Evolutionary conservation across 2,797 vertebrate species (phyloP).

Genomic region (Labroides dimidiatus): DNA sequence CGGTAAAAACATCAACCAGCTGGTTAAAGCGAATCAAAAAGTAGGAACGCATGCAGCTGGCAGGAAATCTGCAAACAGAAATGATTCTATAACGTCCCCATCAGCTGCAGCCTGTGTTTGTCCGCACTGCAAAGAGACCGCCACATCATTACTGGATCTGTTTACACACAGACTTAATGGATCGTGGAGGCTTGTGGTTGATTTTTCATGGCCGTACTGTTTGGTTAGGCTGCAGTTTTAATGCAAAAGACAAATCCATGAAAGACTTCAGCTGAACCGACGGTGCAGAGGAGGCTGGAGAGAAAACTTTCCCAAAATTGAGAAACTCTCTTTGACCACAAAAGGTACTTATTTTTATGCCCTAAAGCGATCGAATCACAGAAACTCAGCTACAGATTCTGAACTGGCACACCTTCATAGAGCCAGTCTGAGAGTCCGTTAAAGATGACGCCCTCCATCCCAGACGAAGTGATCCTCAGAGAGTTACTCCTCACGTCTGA

Average conservation of each 20-base stretch:
- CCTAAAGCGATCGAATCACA: too few relatives aligned
- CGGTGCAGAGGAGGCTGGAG: too few relatives aligned
- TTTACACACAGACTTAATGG: slow-evolving; percentile 50
- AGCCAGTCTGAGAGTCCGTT: slow-evolving; percentile 97
- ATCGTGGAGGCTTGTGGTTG: slow-evolving; percentile 29
- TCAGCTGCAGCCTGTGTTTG: slow-evolving; percentile 23
- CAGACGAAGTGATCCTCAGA: slow-evolving; percentile 94
- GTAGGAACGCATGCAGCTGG: slow-evolving; percentile 7
- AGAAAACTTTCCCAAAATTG: too few relatives aligned
- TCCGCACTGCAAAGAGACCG: slow-evolving; percentile 18
- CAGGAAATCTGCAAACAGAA: slow-evolving; percentile 22
- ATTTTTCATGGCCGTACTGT: slow-evolving; percentile 38
- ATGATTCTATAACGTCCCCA: slow-evolving; percentile 18
- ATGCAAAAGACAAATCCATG: slow-evolving; percentile 43
- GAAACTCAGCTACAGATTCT: too few relatives aligned
- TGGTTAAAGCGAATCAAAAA: slow-evolving; percentile 23
- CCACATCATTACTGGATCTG: slow-evolving; percentile 31
- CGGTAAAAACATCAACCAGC: slow-evolving; percentile 11
- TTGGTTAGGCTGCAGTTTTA: slow-evolving; percentile 28
- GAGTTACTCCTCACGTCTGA: slow-evolving; percentile 93
- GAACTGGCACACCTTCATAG: slow-evolving; percentile 76
- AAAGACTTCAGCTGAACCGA: slow-evolving; percentile 14
- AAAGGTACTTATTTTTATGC: too few relatives aligned
- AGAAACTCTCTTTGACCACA: too few relatives aligned
- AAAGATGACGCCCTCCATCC: slow-evolving; percentile 93